These are phyloP conservation scores for Xiphorhynchus erythropygius DNA, from an alignment of 2,797 vertebrate genomes.

Conservation along the genomic window DNA sequence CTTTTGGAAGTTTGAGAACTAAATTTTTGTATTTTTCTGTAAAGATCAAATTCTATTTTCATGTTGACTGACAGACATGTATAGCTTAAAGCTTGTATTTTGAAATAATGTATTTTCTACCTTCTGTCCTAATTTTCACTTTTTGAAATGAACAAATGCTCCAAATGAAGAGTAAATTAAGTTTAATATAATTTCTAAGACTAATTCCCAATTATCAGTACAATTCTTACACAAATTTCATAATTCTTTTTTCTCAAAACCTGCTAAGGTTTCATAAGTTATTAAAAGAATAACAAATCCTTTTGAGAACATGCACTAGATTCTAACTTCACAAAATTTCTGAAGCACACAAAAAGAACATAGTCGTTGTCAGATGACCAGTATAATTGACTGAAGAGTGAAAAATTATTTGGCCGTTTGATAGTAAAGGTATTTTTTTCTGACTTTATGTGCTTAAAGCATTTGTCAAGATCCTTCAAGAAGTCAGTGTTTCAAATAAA, in stretches of 20 bases:
- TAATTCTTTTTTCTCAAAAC: background rate
- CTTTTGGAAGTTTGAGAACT: background rate
- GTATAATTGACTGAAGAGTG: background rate
- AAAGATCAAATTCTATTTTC: background rate
- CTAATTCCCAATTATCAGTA: background rate
- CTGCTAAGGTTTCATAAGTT: background rate
- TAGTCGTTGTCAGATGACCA: background rate
- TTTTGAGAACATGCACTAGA: background rate
- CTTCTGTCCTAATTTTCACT: background rate
- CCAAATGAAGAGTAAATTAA: background rate
- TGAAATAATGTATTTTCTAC: background rate
- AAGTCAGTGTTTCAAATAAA: background rate
- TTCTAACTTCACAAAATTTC: background rate
- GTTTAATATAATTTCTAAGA: background rate
- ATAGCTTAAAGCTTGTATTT: background rate
- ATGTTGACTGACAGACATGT: background rate
- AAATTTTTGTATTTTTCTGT: background rate
- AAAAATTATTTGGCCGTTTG: background rate
- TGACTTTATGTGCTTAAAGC: background rate
- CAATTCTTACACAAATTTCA: background rate
- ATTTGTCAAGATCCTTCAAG: background rate
- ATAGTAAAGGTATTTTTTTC: background rate
- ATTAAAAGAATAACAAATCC: background rate
- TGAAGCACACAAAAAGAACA: background rate
- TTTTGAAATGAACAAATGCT: background rate